Conservation (phyloP, 2,797 vertebrate genomes). For the Acridotheres tristis region DNA sequence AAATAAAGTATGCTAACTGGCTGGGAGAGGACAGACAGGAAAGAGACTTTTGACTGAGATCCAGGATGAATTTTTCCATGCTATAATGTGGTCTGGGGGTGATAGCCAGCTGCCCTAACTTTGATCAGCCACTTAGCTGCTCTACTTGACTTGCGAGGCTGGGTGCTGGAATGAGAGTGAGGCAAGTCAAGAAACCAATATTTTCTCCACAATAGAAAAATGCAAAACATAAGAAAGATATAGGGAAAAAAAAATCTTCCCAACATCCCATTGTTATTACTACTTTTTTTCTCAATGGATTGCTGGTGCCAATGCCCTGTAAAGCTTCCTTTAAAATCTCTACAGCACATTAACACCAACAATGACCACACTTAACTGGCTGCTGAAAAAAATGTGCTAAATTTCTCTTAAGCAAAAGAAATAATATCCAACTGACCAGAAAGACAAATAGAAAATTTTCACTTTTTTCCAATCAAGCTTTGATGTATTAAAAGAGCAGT, state of each 20-base stretch:
- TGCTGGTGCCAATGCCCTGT: too few species aligned
- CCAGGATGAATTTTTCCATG: not conserved
- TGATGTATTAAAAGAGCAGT: not conserved
- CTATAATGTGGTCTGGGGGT: not conserved
- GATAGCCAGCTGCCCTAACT: not conserved
- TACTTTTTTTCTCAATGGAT: not conserved
- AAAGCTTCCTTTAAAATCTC: not conserved
- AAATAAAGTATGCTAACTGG: not conserved
- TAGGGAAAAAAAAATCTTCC: not conserved
- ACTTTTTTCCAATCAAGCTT: not conserved
- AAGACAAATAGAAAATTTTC: not conserved
- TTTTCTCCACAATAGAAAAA: not conserved
- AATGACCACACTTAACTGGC: not conserved
- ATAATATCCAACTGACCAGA: not conserved
- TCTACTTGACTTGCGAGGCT: not conserved
- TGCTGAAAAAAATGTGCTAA: not conserved
- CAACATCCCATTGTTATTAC: not conserved
- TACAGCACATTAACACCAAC: not conserved
- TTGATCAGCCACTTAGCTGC: not conserved
- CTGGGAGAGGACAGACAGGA: not conserved
- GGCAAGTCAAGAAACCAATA: not conserved
- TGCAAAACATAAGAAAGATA: not conserved
- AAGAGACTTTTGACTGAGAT: not conserved
- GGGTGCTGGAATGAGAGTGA: not conserved
- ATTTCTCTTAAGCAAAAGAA: slow-evolving; percentile 5